A percentile compares a stretch with the other conserved stretches of the same genome.
phyloP scores from a whole-genome alignment of 2,113 vertebrate genomes.

The Vimba vimba region DNA sequence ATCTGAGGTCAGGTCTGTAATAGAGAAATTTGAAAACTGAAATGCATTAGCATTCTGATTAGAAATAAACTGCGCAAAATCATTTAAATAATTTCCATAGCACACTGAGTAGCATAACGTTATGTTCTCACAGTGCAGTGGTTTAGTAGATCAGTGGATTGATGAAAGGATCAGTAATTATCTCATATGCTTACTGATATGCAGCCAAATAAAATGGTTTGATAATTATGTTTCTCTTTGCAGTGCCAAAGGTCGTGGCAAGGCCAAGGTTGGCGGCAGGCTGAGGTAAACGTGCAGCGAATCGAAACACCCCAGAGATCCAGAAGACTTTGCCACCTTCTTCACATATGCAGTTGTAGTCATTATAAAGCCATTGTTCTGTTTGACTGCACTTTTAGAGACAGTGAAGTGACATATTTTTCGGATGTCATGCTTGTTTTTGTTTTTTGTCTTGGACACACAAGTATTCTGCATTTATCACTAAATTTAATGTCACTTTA shows the following conservation, averaged over 20 bases:
- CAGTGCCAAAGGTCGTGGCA: slow-evolving; percentile 77
- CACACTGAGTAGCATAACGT: neutral
- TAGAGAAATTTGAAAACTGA: neutral
- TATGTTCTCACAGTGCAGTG: neutral
- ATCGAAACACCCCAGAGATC: slow-evolving; percentile 29
- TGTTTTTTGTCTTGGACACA: slow-evolving; percentile 10
- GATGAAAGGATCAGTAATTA: neutral
- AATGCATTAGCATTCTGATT: neutral
- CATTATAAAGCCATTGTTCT: slow-evolving; percentile 4
- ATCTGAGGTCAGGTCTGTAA: neutral
- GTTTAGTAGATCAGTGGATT: neutral
- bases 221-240: slow-evolving; percentile 1
- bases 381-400: slow-evolving; percentile 39
- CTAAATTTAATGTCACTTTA: neutral
- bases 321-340: slow-evolving; percentile 34
- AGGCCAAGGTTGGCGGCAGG: slow-evolving; percentile 70
- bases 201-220: neutral
- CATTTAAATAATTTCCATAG: neutral
- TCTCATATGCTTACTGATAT: neutral
- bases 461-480: neutral
- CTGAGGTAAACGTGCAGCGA: slow-evolving; percentile 63
- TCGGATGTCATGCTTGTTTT: slow-evolving; percentile 33
- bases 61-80: neutral
- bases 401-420: slow-evolving; percentile 43
- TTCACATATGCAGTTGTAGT: neutral